Evolutionary conservation across 2,888 invertebrate genomes (phyloP), one percentile per base, ranked within the genome.

Genomic region (Tiliacea aurago): DNA sequence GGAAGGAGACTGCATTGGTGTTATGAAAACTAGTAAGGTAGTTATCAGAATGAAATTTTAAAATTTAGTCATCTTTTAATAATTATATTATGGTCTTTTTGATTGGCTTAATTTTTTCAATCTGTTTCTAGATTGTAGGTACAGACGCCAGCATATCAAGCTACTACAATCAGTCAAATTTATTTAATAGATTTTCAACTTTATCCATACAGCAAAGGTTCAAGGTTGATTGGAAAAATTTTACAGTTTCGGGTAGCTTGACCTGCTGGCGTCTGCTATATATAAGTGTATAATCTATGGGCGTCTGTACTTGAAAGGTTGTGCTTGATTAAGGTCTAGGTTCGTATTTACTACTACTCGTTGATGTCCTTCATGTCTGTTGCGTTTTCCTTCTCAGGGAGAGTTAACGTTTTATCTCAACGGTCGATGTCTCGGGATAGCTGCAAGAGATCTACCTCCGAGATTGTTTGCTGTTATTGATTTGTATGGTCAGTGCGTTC

Each of bases 401-500:
- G 98, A 98, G 88, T 95, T 99, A 76, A 97, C 98, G 89, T 99
- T 99, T 93, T 99, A 97, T 91, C 97, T 99, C 28, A 99, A 99
- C 93, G 99, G 98, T 2, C 97, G 98, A 85, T 98, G 98, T 37
- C 98, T 99, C 92, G 99, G 99, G 0, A 97, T 98, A 53, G 99
- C 99, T 4, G 98, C 98, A 0, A 97, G 96, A 84, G 98, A 97
- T 85, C 95, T 99, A 84, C 99, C 99, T 0, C 90, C 96, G 33
- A 96, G 97, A 73, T 97, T 99, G 73, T 99, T 98, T 96, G 99
- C 99, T 28, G 99, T 99, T n/a, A 98, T 99, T 62, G 99, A 99
- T 96, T 95, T 99, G 81, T 99, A 99, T 89, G 99, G 99, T 0
- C 99, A 99, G 91, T 99, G 99, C 94, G 99, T 99, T 18, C 99